Evolutionary conservation across 2,888 invertebrate genomes (phyloP).

Genomic region (Volucella inanis): DNA sequence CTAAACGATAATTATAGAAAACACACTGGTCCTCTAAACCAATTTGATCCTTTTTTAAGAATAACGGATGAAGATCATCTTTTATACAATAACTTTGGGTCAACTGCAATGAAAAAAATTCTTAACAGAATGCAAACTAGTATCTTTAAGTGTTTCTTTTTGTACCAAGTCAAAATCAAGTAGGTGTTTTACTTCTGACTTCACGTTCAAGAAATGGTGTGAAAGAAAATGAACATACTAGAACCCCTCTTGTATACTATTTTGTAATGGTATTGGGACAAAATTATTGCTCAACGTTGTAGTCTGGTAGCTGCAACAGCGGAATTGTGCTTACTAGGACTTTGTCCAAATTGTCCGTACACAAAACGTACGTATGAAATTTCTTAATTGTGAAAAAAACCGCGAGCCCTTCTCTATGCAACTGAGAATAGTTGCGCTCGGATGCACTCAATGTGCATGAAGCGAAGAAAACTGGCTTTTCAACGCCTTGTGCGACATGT

Average conservation of each 20-base stretch:
- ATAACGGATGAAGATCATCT: neutral
- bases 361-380: neutral
- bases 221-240: neutral
- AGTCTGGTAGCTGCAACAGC: neutral
- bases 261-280: neutral
- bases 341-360: neutral
- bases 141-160: too few relatives aligned
- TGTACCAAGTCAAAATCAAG: too few relatives aligned
- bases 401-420: too few relatives aligned
- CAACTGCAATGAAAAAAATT: too few relatives aligned
- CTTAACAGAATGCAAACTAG: too few relatives aligned
- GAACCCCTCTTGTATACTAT: neutral
- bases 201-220: neutral
- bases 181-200: too few relatives aligned
- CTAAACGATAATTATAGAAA: conserved; percentile 15
- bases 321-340: neutral
- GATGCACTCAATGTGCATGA: neutral
- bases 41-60: neutral
- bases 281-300: neutral
- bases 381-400: neutral
- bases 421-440: neutral
- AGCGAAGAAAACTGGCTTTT: neutral
- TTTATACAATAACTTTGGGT: conserved; percentile 11
- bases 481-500: neutral
- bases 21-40: conserved; percentile 18